These are phyloP conservation scores for Apocheima hispidaria DNA, from an alignment of 2,888 invertebrate species.

Conservation along the genomic window DNA sequence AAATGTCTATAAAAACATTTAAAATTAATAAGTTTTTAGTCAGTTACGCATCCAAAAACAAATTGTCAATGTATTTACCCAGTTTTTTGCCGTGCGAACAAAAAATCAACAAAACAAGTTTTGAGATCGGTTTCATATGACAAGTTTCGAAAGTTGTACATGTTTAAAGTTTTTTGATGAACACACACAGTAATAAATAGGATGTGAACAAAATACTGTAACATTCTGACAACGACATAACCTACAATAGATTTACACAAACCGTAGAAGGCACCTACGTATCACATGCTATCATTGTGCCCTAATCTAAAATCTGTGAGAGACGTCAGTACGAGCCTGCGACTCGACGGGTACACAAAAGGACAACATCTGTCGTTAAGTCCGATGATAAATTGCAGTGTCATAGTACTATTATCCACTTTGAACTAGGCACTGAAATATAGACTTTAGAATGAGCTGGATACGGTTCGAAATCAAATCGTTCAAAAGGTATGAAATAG, in stretches of 20 bases:
- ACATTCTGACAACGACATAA: background rate
- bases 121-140: too few species aligned
- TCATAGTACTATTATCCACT: conserved; percentile 40
- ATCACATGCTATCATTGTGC: background rate
- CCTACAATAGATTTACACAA: background rate
- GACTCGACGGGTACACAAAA: conserved; percentile 57
- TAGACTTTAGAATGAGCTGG: background rate
- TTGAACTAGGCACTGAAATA: conserved; percentile 3
- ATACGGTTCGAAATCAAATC: background rate
- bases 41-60: too few species aligned
- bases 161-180: too few species aligned
- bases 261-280: background rate
- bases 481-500: background rate
- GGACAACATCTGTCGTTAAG: conserved; percentile 65
- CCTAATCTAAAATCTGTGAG: conserved; percentile 25
- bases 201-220: too few species aligned
- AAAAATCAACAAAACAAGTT: too few species aligned
- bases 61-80: too few species aligned
- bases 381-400: conserved; percentile 68
- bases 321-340: conserved; percentile 33
- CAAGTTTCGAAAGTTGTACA: too few species aligned
- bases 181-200: too few species aligned
- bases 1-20: too few species aligned
- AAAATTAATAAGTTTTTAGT: too few species aligned
- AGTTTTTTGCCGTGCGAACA: too few species aligned